Conservation (phyloP, 2,888 invertebrate genomes). For the Erpobdella octoculata region DNA sequence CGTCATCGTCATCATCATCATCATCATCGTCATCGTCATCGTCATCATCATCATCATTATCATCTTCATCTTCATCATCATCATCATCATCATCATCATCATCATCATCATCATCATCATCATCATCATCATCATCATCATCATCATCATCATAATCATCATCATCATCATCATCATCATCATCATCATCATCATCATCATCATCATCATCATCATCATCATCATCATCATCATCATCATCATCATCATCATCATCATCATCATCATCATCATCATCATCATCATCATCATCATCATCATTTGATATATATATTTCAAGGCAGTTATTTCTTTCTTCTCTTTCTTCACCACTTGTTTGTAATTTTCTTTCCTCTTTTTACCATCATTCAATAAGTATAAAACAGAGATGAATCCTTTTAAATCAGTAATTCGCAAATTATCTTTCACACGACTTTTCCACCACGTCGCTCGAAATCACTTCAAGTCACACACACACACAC, state of each 20-base stretch:
- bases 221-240: conserved; percentile 26
- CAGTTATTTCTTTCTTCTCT: no score
- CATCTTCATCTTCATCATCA: conserved; percentile 23
- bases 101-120: conserved; percentile 29
- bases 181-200: conserved; percentile 30
- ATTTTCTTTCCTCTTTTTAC: no score
- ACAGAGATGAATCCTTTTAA: no score
- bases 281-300: conserved; percentile 22
- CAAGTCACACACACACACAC: neutral
- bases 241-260: conserved; percentile 27
- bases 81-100: conserved; percentile 27
- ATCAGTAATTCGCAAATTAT: neutral
- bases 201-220: conserved; percentile 30
- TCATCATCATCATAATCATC: conserved; percentile 30
- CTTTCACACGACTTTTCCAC: neutral
- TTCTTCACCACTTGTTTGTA: no score
- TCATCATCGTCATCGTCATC: neutral
- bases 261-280: conserved; percentile 22
- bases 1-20: conserved; percentile 1
- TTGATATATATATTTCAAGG: no score
- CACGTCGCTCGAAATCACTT: neutral
- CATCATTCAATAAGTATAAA: no score
- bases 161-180: conserved; percentile 31
- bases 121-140: conserved; percentile 31
- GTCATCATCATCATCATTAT: conserved; percentile 23